Evolutionary conservation across 2,797 vertebrate genomes (phyloP).

Genomic region (Anniella stebbinsi): DNA sequence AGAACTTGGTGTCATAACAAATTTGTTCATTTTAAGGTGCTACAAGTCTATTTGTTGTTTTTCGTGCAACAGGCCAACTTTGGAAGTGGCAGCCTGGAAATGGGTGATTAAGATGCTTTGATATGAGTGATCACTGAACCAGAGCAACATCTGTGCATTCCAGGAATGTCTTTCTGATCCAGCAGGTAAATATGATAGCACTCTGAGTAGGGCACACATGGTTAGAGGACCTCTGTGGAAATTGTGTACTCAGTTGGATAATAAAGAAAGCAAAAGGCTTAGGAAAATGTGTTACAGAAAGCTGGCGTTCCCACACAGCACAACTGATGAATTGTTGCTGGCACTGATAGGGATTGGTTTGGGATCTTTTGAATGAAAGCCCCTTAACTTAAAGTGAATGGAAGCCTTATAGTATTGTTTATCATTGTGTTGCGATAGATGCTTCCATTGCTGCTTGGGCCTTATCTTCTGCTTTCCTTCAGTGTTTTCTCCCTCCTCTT

Average conservation of each 20-base stretch:
- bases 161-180: not conserved
- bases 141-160: not conserved
- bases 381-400: conserved; percentile 6
- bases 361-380: conserved; percentile 11
- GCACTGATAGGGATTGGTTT: not conserved
- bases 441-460: not conserved
- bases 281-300: not conserved
- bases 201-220: not conserved
- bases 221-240: not conserved
- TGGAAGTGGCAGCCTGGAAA: not conserved
- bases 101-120: not conserved
- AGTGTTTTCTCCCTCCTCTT: not conserved
- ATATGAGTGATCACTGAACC: not conserved
- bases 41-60: not conserved
- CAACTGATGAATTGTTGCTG: not conserved
- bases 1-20: no score
- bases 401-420: not conserved
- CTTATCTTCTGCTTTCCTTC: not conserved
- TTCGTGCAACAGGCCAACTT: not conserved
- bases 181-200: not conserved
- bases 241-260: not conserved
- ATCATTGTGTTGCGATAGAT: conserved; percentile 2
- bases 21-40: not conserved
- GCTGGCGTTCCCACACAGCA: not conserved
- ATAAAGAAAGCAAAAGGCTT: not conserved